Percentiles rank a stretch among this genome's conserved stretches.
phyloP scores from a whole-genome alignment of 2,888 invertebrate species.

The Scaeva pyrastri region DNA sequence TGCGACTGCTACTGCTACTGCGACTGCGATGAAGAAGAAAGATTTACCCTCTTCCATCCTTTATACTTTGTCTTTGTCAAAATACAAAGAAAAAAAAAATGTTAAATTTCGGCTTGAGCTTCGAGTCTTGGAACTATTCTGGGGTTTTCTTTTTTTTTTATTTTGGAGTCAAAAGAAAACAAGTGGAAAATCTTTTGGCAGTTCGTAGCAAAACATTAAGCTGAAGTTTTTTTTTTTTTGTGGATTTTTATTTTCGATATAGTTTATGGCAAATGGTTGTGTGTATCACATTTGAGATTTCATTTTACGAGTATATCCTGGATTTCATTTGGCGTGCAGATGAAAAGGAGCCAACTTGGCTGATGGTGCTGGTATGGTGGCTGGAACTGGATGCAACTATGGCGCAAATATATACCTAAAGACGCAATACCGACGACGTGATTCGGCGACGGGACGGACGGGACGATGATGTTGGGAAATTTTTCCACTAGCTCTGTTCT shows the following conservation, averaged over 20 bases:
- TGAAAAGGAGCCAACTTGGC: constrained; percentile 68
- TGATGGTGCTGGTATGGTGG: constrained; percentile 25
- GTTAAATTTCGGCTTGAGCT: constrained; percentile 39
- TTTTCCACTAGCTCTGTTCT: not conserved
- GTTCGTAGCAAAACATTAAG: constrained; percentile 68
- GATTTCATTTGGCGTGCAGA: constrained; percentile 58
- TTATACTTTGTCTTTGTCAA: constrained; percentile 67
- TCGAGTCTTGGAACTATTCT: not conserved
- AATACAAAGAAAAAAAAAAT: too few species aligned
- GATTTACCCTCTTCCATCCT: constrained; percentile 39
- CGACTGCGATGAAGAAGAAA: not conserved
- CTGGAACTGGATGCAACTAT: too few species aligned
- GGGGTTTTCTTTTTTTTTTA: not conserved
- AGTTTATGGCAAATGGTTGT: constrained; percentile 38
- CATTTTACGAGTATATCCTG: constrained; percentile 64
- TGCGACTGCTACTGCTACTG: not conserved
- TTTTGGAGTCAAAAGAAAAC: constrained; percentile 12
- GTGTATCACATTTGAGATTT: constrained; percentile 57
- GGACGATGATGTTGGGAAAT: constrained; percentile 39
- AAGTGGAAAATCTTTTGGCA: constrained; percentile 74
- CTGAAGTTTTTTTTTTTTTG: not conserved
- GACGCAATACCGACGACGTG: not conserved
- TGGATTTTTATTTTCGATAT: not conserved
- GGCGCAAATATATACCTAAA: not conserved
- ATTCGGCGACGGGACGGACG: too few species aligned